These are phyloP conservation scores for Salmo trutta DNA, from an alignment of 2,797 vertebrate species.

Conservation along the genomic window DNA sequence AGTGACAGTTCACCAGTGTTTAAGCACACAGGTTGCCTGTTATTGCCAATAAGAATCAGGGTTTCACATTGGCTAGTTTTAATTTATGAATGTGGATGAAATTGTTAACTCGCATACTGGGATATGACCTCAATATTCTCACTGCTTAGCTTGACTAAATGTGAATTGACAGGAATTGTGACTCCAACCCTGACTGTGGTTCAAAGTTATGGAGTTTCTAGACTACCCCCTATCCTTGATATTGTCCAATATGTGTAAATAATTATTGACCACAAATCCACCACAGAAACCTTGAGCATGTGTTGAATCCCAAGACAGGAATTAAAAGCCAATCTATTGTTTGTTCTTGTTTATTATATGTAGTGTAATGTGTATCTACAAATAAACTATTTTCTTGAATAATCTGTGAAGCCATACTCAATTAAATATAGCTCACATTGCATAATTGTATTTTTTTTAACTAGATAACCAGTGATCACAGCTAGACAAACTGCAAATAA, in stretches of 20 bases:
- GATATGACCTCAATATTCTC: not conserved
- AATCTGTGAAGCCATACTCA: not conserved
- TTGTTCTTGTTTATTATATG: conserved; percentile 50
- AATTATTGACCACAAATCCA: conserved; percentile 20
- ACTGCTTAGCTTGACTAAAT: not conserved
- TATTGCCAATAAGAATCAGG: not conserved
- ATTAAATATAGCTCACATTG: not conserved
- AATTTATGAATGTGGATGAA: not conserved
- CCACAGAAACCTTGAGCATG: conserved; percentile 53
- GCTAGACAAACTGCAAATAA: too few relatives aligned
- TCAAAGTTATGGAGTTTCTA: not conserved
- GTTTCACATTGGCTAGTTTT: not conserved
- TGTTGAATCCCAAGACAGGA: conserved; percentile 25
- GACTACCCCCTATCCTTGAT: too few relatives aligned
- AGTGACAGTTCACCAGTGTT: not conserved
- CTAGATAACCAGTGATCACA: too few relatives aligned
- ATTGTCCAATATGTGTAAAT: not conserved
- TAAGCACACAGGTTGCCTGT: not conserved
- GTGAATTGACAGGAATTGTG: not conserved
- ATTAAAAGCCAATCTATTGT: conserved; percentile 34
- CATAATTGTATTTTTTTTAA: not conserved
- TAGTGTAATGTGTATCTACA: conserved; percentile 6
- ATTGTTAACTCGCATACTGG: not conserved
- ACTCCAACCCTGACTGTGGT: not conserved
- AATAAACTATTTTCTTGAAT: conserved; percentile 49